These are phyloP conservation scores for Corythaeola cristata DNA, from an alignment of 2,113 vertebrate species.

Conservation along the genomic window DNA sequence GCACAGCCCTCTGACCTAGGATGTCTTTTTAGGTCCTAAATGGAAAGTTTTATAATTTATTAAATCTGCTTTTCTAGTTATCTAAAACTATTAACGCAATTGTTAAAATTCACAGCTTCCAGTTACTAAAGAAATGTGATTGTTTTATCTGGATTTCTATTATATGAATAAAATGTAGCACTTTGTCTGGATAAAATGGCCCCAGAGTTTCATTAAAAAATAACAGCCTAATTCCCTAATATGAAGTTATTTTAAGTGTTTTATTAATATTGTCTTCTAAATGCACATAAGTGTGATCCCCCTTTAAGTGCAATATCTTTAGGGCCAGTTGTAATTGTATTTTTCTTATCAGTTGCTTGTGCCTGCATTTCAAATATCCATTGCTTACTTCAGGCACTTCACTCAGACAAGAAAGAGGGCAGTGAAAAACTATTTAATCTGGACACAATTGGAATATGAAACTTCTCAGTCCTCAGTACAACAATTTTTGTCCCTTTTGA, in stretches of 20 bases:
- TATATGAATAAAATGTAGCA: constrained; percentile 54
- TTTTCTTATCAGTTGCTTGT: constrained; percentile 70
- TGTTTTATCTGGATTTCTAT: constrained; percentile 72
- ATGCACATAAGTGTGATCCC: constrained; percentile 62
- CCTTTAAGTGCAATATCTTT: constrained; percentile 67
- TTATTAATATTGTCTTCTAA: constrained; percentile 73
- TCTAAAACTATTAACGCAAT: constrained; percentile 49
- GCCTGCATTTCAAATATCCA: constrained; percentile 65
- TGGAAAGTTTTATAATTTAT: constrained; percentile 49
- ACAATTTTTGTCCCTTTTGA: not conserved
- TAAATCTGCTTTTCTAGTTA: constrained; percentile 56
- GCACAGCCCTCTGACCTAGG: not conserved
- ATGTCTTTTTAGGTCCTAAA: constrained; percentile 28
- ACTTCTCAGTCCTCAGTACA: constrained; percentile 13
- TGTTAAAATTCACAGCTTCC: constrained; percentile 73
- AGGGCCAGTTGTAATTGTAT: constrained; percentile 71
- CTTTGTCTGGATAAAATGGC: constrained; percentile 61
- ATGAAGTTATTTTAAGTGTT: constrained; percentile 70
- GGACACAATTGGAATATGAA: constrained; percentile 42
- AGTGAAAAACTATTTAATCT: constrained; percentile 27
- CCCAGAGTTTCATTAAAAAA: constrained; percentile 72
- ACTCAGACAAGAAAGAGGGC: constrained; percentile 34
- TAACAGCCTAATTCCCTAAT: constrained; percentile 62
- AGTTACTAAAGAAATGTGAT: constrained; percentile 70
- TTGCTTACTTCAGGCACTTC: constrained; percentile 64